Conservation (phyloP, 1,140 invertebrate genomes). For the Rhysida immarginata region DNA sequence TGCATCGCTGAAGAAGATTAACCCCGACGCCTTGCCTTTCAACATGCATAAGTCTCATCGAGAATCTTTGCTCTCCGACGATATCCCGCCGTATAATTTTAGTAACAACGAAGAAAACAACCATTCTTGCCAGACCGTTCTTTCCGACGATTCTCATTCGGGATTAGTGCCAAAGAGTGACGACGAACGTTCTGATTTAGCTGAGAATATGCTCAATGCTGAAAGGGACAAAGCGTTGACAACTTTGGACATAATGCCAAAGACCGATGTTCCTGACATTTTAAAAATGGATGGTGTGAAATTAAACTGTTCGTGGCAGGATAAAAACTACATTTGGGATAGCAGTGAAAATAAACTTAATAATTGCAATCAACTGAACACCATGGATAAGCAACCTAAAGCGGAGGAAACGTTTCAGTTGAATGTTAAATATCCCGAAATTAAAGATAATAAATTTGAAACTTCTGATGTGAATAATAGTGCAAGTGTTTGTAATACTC, state of each 20-base stretch:
- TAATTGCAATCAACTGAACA: too few relatives aligned
- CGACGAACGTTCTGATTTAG: neutral
- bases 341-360: too few relatives aligned
- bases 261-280: neutral
- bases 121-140: neutral
- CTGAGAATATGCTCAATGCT: neutral
- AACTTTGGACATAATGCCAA: neutral
- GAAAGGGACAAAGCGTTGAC: too few relatives aligned
- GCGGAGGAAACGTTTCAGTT: too few relatives aligned
- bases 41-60: neutral
- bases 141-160: neutral
- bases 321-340: too few relatives aligned
- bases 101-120: neutral
- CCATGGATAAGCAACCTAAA: too few relatives aligned
- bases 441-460: too few relatives aligned
- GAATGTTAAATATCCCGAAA: too few relatives aligned
- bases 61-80: neutral
- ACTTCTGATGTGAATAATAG: too few relatives aligned
- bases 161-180: neutral
- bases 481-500: too few relatives aligned
- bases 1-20: conserved; percentile 23
- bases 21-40: conserved; percentile 14
- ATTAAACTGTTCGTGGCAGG: too few relatives aligned
- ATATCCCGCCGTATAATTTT: neutral
- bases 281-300: neutral